Evolutionary conservation across 2,888 invertebrate species (phyloP), one percentile per base, ranked within the genome.

Genomic region (Patella pellucida): DNA sequence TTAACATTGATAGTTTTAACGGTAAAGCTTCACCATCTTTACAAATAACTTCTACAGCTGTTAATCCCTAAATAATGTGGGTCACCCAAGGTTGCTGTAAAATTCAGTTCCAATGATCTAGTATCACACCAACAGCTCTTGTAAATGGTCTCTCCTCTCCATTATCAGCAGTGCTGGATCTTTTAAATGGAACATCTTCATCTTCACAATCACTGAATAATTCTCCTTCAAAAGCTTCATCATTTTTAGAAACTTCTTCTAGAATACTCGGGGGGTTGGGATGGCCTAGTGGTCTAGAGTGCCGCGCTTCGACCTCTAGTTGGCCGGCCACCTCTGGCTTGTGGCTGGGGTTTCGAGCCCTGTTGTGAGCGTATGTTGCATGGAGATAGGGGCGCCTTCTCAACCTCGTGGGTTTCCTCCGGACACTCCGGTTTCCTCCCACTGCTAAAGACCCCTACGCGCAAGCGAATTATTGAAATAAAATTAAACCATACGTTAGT

Each of bases 191-290:
- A 50, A 87, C 84, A 77, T 87, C 86, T 75, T 87, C 85, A 73
- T 86, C 85, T 11, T 83, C 83, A n/a, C 79, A 78, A 74, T 88
- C 88, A 78, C 85, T 83, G 62, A 87, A 82, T 80, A 86, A 81
- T 52, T 89, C 89, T 11, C 86, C 88, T 76, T 90, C 89, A 81
- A 87, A 91, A 23, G 89, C 91, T 81, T 89, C 86, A 83, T 93
- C 93, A 83, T 92, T 87, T 56, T 87, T 85, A 2, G 92, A 91
- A 51, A 93, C 94, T 67, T 91, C 89, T 86, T 94, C 95, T 52
- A 96, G 91, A 74, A 96, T 95, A n/a, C n/a, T n/a, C n/a, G n/a
- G n/a, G n/a, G n/a, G n/a, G n/a, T n/a, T n/a, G n/a, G n/a, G n/a
- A n/a, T n/a, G n/a, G n/a, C n/a, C n/a, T n/a, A n/a, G n/a, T n/a